Percentiles rank a stretch among this genome's conserved stretches.
Conservation (phyloP, 2,888 invertebrate genomes). For the Balanococcus diminutus region DNA sequence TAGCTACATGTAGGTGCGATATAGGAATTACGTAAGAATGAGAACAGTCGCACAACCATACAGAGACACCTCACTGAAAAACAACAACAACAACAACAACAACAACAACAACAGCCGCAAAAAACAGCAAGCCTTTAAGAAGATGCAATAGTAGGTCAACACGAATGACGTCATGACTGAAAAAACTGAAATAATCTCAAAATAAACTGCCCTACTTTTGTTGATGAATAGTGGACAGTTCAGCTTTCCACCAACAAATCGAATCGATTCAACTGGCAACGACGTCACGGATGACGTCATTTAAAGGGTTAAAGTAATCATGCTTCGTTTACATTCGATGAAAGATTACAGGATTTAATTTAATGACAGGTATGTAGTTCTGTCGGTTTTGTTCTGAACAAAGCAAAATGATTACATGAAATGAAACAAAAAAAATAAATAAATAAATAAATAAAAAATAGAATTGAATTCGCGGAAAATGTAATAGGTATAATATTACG, state of each 20-base stretch:
- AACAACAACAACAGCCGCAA: no score
- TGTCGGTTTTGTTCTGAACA: constrained; percentile 1
- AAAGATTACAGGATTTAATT: neutral
- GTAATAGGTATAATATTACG: no score
- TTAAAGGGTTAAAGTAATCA: constrained; percentile 30
- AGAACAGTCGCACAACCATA: no score
- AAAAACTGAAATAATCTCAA: constrained; percentile 19
- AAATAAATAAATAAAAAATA: neutral
- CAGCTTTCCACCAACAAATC: constrained; percentile 16
- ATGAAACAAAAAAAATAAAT: neutral
- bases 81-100: no score
- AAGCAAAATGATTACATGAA: neutral
- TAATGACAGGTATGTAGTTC: constrained; percentile 43
- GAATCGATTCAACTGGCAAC: constrained; percentile 46
- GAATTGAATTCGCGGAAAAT: no score
- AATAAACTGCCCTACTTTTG: constrained; percentile 44
- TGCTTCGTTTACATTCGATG: neutral
- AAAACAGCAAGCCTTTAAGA: neutral
- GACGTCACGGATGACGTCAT: constrained; percentile 52
- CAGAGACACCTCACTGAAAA: no score
- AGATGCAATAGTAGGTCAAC: constrained; percentile 46
- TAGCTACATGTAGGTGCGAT: no score
- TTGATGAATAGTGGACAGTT: constrained; percentile 35
- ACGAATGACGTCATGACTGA: constrained; percentile 48
- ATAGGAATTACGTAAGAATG: no score